Evolutionary conservation across 2,797 vertebrate genomes (phyloP), one percentile per base, ranked within the genome.

Genomic region (Sebastes dallii): DNA sequence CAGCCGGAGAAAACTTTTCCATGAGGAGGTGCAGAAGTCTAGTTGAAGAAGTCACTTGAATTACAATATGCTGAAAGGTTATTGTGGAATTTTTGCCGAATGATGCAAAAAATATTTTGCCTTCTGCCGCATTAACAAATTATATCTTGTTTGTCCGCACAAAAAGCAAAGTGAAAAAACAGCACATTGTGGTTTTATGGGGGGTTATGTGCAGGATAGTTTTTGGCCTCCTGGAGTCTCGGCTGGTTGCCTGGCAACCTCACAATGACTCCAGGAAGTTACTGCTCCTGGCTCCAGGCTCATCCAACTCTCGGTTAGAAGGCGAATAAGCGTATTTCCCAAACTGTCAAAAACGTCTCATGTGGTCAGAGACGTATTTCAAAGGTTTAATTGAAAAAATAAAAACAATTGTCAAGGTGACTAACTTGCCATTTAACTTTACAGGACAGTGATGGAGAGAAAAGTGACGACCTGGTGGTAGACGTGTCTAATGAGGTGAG

Each of bases 401-500:
- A 25, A 20, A 46, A 11, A 18, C 56, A 7, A 5, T 71, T 67
- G 7, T 68, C 22, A 55, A n/a, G 13, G 16, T 76, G 54, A 71
- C 24, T 72, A 27, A 71, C 90, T 86, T 87, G 77, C 46, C 30
- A 59, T 52, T 78, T 78, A 4, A 75, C 78, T 86, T 86, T 92
- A 72, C 95, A 99, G 99, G 98, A 99, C 94, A 99, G 99, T 0
- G 99, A 99, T 80, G 98, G 97, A 62, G 98, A 99, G 91, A 99
- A 99, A 92, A 99, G 98, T 1, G 98, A 99, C 77, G 98, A 99
- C 91, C 95, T 99, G 86, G 98, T 99, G 75, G 98, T 99, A 42
- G 98, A 99, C 30, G 98, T 99, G 91, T 99, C 99, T 84, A 99
- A 99, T 89, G 99, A 99, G 98, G 99, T 99, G 92, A 85, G 90